Percentiles rank a stretch among this genome's conserved stretches.
Evolutionary conservation across 2,113 vertebrate genomes (phyloP).

Genomic region (Ia io): DNA sequence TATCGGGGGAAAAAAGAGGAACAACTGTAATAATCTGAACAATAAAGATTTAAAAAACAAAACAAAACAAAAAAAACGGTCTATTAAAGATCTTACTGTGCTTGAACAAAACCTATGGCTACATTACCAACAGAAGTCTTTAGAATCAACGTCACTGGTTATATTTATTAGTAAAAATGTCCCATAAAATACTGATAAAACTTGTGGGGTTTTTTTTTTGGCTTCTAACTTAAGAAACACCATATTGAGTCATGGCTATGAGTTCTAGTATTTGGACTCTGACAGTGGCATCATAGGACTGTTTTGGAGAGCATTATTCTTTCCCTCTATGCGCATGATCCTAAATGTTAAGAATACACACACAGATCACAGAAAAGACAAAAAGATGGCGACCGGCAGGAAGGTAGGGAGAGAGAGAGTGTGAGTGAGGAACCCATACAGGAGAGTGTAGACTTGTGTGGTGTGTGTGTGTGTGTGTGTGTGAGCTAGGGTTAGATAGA

Average conservation of each 20-base stretch:
- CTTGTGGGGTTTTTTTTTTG: background rate
- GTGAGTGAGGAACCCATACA: too few relatives aligned
- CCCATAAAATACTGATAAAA: constrained; percentile 22
- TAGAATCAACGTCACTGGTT: constrained; percentile 32
- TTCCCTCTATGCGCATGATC: background rate
- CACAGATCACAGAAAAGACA: too few relatives aligned
- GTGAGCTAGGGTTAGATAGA: too few relatives aligned
- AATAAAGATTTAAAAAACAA: too few relatives aligned
- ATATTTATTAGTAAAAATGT: constrained; percentile 6
- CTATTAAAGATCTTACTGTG: background rate
- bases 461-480: too few relatives aligned
- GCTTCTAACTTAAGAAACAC: constrained; percentile 17
- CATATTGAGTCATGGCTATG: background rate
- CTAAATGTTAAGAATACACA: constrained; percentile 27
- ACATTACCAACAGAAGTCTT: background rate
- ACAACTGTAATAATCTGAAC: too few relatives aligned
- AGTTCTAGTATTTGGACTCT: constrained; percentile 33
- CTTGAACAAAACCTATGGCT: background rate
- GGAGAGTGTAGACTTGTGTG: too few relatives aligned
- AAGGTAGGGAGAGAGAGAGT: too few relatives aligned
- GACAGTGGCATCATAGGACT: background rate
- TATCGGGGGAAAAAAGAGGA: too few relatives aligned
- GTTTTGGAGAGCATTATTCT: background rate
- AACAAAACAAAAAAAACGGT: background rate
- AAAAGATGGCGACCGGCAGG: too few relatives aligned